Evolutionary conservation across 2,113 vertebrate species (phyloP), one percentile per base, ranked within the genome.

Genomic region (Chauna torquata): DNA sequence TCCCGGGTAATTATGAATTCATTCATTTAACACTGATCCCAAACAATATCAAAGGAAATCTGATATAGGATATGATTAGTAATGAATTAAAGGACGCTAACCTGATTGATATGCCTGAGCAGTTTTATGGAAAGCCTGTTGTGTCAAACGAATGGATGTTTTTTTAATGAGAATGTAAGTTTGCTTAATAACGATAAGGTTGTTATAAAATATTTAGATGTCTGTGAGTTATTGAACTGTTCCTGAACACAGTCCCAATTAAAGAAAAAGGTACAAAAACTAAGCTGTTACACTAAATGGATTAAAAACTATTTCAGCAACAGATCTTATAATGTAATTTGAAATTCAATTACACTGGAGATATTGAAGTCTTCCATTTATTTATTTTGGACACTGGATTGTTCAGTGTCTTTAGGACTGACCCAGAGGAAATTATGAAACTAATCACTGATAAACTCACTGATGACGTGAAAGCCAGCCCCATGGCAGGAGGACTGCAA

Each of bases 161-260:
- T 96, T 96, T 89, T 91, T 82, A 92, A 97, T 91, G 88, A 94
- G 90, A 92, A 69, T 62, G 66, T 86, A 91, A 92, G 88, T 94
- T 97, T 94, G 86, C 74, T 95, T 97, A 95, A 94, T 97, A 94
- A 94, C 95, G 94, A 94, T 97, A 95, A 94, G 88, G 61, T 69
- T 79, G 86, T 93, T 95, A 91, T 96, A 96, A 96, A 97, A 94
- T 94, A 93, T 94, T 96, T 90, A 85, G 94, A 82, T 89, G 94
- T 95, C 86, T 97, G 57, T 61, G 76, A 94, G 94, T 91, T 96
- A 96, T 94, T 94, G 94, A 96, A 89, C 94, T 95, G 95, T 86
- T 95, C 86, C 91, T 95, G 93, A 96, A 90, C 85, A 88, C 58
- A 80, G 80, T 90, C 85, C 79, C 92, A 92, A 88, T 95, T 92